Percentiles rank a stretch among this genome's conserved stretches.
These are phyloP conservation scores for Oryzias dopingdopingensis DNA, from an alignment of 2,797 vertebrate species.

Conservation along the genomic window DNA sequence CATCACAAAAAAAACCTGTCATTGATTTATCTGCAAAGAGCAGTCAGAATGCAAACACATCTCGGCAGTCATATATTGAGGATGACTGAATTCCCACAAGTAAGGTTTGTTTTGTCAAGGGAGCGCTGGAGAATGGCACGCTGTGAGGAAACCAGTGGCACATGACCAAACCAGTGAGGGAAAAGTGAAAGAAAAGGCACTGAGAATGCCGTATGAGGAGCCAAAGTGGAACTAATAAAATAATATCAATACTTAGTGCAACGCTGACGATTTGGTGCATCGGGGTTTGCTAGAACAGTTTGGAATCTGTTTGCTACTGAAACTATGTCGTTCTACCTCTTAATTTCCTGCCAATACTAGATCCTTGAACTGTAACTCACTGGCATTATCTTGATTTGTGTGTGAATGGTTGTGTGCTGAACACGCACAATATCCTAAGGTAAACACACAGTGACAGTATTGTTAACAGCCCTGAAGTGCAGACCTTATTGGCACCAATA, in stretches of 20 bases:
- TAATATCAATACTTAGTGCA: background rate
- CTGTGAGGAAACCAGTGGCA: constrained; percentile 15
- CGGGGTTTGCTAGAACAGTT: background rate
- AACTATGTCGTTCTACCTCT: constrained; percentile 11
- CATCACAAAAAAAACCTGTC: constrained; percentile 27
- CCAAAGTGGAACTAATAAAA: background rate
- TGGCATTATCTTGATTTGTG: constrained; percentile 42
- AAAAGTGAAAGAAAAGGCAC: background rate
- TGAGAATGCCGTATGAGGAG: background rate
- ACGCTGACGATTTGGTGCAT: background rate
- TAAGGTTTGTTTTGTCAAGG: constrained; percentile 30
- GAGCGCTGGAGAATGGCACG: constrained; percentile 17
- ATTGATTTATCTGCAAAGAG: constrained; percentile 55
- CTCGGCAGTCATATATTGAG: constrained; percentile 36
- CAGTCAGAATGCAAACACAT: constrained; percentile 26
- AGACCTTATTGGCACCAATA: constrained; percentile 52
- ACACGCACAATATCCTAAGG: constrained; percentile 61
- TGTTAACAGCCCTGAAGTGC: constrained; percentile 39
- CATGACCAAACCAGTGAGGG: constrained; percentile 12
- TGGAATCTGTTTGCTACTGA: background rate
- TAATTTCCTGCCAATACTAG: constrained; percentile 16
- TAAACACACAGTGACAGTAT: constrained; percentile 49
- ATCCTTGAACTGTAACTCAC: constrained; percentile 45
- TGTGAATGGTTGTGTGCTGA: constrained; percentile 42
- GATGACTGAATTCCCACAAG: constrained; percentile 35